Conservation (phyloP, 2,797 vertebrate genomes). For the Cossypha polioptera region DNA sequence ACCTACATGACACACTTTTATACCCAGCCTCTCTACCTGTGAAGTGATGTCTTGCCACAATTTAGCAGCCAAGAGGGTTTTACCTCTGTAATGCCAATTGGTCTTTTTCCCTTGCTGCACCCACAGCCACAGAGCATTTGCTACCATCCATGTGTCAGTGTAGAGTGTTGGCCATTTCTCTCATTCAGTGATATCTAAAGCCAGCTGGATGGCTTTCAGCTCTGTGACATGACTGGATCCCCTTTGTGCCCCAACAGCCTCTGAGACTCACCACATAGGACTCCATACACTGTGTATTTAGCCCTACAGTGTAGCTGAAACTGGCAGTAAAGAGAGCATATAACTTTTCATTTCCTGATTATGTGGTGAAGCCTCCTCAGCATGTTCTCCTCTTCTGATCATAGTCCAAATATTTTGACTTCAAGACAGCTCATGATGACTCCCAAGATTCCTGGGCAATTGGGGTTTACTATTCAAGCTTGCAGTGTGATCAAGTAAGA, state of each 20-base stretch:
- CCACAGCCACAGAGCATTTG: neutral
- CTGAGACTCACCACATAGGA: neutral
- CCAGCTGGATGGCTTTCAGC: neutral
- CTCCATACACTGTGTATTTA: neutral
- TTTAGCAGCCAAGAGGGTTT: neutral
- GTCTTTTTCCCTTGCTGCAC: neutral
- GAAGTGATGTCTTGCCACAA: neutral
- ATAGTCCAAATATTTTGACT: neutral
- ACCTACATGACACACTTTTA: too few species aligned
- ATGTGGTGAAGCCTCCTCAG: neutral
- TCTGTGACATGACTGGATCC: neutral
- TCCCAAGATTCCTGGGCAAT: neutral
- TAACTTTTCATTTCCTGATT: neutral
- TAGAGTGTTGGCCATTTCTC: neutral
- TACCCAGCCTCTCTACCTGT: neutral
- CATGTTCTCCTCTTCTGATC: too few species aligned
- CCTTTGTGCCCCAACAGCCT: neutral
- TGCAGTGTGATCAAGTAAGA: neutral
- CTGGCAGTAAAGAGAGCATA: too few species aligned
- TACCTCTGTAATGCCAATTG: neutral
- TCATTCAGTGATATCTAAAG: neutral
- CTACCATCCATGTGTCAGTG: too few species aligned
- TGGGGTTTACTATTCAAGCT: neutral
- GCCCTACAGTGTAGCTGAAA: neutral
- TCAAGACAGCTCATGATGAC: neutral